These are phyloP conservation scores for Hemistola chrysoprasaria DNA, from an alignment of 2,888 invertebrate species.

Conservation along the genomic window DNA sequence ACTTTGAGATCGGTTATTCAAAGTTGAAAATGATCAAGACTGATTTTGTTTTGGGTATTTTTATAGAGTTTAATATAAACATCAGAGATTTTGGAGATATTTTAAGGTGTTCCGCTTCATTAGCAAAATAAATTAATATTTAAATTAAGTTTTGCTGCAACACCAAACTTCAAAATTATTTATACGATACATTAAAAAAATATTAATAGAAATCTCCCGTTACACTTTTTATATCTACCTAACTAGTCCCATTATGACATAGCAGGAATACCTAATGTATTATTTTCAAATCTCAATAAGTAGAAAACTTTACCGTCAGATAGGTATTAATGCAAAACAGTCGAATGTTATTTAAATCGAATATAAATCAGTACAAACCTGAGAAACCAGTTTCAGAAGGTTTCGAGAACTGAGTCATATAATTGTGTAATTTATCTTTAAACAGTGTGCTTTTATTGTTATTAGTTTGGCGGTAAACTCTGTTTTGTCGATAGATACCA, in stretches of 20 bases:
- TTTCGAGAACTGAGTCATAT: constrained; percentile 44
- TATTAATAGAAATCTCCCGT: not conserved
- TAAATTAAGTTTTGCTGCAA: too few species aligned
- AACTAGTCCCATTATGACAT: not conserved
- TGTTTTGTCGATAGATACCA: too few species aligned
- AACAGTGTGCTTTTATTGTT: constrained; percentile 27
- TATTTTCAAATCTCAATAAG: constrained; percentile 3
- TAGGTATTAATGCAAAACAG: constrained; percentile 3
- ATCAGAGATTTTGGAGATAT: too few species aligned
- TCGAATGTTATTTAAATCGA: constrained; percentile 13
- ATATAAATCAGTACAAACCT: constrained; percentile 41
- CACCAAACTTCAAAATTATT: too few species aligned
- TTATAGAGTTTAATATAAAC: too few species aligned
- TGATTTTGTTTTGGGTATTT: too few species aligned
- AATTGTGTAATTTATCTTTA: constrained; percentile 35
- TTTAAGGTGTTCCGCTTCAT: too few species aligned
- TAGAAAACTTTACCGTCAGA: constrained; percentile 10
- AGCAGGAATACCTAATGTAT: too few species aligned
- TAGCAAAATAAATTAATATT: too few species aligned
- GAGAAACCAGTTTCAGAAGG: constrained; percentile 46
- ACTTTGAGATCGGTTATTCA: too few species aligned
- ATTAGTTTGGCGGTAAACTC: constrained; percentile 18
- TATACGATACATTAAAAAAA: constrained; percentile 1
- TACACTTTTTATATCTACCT: not conserved
- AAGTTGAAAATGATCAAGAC: too few species aligned